Conservation (phyloP, 1,140 invertebrate genomes). For the Acromyrmex charruanus region DNA sequence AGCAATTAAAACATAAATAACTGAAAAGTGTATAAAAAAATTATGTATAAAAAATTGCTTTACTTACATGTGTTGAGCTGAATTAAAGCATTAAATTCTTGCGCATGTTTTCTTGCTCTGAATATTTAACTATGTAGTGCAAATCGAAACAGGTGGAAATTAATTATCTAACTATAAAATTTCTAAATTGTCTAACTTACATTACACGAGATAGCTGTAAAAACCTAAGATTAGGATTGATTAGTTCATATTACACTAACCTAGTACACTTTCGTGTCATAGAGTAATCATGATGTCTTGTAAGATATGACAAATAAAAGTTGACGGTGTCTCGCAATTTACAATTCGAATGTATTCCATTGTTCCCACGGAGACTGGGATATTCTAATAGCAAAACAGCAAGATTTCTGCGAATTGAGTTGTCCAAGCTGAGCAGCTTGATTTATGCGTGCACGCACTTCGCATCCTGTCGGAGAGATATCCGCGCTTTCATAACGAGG, state of each 20-base stretch:
- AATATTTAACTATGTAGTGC: too few relatives aligned
- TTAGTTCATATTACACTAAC: background rate
- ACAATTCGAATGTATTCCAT: background rate
- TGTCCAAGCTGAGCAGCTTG: slow-evolving; percentile 12
- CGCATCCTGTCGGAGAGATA: slow-evolving; percentile 43
- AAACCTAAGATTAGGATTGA: background rate
- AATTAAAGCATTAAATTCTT: too few relatives aligned
- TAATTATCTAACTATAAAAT: too few relatives aligned
- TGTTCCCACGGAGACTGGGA: slow-evolving; percentile 2
- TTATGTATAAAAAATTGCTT: too few relatives aligned
- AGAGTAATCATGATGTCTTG: background rate
- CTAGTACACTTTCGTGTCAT: background rate
- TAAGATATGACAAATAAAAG: background rate
- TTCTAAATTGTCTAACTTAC: too few relatives aligned
- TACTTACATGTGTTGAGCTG: too few relatives aligned
- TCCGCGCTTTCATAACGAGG: slow-evolving; percentile 49
- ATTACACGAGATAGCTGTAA: too few relatives aligned
- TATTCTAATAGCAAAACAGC: background rate
- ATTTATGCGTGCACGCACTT: slow-evolving; percentile 22
- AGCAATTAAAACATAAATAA: background rate
- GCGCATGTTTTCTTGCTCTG: too few relatives aligned
- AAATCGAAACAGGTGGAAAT: too few relatives aligned
- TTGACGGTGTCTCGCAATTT: background rate
- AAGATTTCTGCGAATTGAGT: slow-evolving; percentile 38
- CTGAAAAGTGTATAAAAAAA: too few relatives aligned